phyloP scores from a whole-genome alignment of 2,797 vertebrate genomes.

The Chrosomus eos region DNA sequence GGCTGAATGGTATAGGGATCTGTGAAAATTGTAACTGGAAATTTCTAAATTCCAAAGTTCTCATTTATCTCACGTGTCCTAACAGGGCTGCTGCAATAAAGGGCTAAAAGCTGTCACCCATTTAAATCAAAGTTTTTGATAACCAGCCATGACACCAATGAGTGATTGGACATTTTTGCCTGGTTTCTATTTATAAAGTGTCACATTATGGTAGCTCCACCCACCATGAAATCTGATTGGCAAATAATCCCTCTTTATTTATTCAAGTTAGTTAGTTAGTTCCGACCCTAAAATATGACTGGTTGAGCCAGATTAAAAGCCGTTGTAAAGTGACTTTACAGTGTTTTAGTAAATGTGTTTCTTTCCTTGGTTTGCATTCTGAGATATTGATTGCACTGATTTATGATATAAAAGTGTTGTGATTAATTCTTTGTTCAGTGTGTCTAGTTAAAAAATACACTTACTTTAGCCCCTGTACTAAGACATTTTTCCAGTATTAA shows the following conservation, averaged over 20 bases:
- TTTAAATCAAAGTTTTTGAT: not conserved
- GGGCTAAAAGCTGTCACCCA: not conserved
- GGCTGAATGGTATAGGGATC: not conserved
- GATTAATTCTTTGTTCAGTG: not conserved
- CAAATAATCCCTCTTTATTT: not conserved
- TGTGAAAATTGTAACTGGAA: not conserved
- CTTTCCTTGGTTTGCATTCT: not conserved
- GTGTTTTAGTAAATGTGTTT: not conserved
- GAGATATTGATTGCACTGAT: not conserved
- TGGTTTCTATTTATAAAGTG: not conserved
- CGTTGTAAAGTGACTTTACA: not conserved
- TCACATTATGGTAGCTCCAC: too few relatives aligned
- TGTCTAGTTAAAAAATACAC: not conserved
- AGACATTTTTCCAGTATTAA: too few relatives aligned
- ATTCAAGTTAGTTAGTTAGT: not conserved
- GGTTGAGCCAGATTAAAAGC: not conserved
- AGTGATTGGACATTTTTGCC: not conserved
- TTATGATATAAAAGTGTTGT: not conserved
- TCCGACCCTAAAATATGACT: not conserved
- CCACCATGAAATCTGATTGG: not conserved
- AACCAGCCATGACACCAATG: not conserved
- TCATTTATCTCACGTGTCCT: not conserved
- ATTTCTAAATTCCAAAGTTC: constrained; percentile 4
- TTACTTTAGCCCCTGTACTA: not conserved
- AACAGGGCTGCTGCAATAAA: not conserved